Evolutionary conservation across 2,888 invertebrate species (phyloP).

Genomic region (Morpho achilles): DNA sequence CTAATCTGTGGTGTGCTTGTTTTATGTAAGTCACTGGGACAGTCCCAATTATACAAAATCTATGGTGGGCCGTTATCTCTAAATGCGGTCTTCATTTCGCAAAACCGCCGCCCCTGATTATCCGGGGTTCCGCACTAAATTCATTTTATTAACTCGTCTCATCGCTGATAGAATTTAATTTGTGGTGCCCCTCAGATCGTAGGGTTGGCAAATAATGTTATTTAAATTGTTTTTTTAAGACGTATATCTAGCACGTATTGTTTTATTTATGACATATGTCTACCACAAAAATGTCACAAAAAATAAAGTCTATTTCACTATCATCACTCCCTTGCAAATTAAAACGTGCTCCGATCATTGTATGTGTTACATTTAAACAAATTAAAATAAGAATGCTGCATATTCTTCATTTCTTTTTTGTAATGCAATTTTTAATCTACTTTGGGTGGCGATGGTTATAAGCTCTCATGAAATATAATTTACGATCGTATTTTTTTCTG

Average conservation of each 20-base stretch:
- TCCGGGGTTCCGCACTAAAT: slow-evolving; percentile 59
- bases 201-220: slow-evolving; percentile 25
- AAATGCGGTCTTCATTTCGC: slow-evolving; percentile 41
- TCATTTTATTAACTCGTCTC: slow-evolving; percentile 78
- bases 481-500: too few relatives aligned
- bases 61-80: slow-evolving; percentile 40
- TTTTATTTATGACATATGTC: slow-evolving; percentile 3
- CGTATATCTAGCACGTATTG: background rate
- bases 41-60: slow-evolving; percentile 1
- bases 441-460: too few relatives aligned
- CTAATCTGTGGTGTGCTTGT: too few relatives aligned
- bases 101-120: slow-evolving; percentile 49
- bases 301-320: too few relatives aligned
- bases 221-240: slow-evolving; percentile 2
- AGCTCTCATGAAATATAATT: too few relatives aligned
- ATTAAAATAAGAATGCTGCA: too few relatives aligned
- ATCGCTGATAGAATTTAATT: slow-evolving; percentile 69
- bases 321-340: too few relatives aligned
- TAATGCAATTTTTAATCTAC: too few relatives aligned
- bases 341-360: too few relatives aligned
- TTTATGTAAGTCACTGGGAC: background rate
- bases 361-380: too few relatives aligned
- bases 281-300: background rate
- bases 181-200: slow-evolving; percentile 25
- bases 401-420: too few relatives aligned